Evolutionary conservation across 2,113 vertebrate species (phyloP), one percentile per base, ranked within the genome.

Genomic region (Pseudonaja textilis): DNA sequence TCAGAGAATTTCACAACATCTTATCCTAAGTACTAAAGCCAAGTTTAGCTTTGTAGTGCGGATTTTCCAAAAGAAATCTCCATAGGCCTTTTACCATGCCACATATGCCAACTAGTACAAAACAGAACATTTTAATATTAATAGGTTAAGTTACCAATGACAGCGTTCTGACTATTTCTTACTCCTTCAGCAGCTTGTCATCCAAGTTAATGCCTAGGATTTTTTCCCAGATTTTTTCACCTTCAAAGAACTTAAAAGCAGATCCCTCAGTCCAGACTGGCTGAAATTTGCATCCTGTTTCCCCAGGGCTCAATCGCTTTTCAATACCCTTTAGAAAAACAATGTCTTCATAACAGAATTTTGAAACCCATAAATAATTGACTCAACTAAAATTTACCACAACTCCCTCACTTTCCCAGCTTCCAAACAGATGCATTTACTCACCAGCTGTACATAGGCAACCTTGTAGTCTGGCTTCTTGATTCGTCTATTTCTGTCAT

Each of bases 371-470:
- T 47, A 64, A 23, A 61, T 88, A 54, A 25, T 81, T 85, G 22
- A 39, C n/a, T 89, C 74, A 89, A 85, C 47, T 22, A n/a, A 57
- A 85, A 57, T 23, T 18, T 45, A 93, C 81, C 8, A 92, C 87
- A 47, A 88, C 34, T 9, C 29, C 89, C 45, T 22, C 91, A 39
- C 45, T 57, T 86, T 45, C 91, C n/a, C 55, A 34, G 52, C 59
- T 55, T 64, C 50, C 56, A 25, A 88, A 87, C 0, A 57, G 11
- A 69, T 50, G 1, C 0, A 7, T 42, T 25, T 92, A 97, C 99
- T 99, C 96, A 99, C 99, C 99, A 99, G 97, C 96, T 99, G 99
- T 94, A 99, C 98, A 5, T 99, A 99, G 39, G 99, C 99, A 0
- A 99, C 98, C 97, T 99, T 99, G 97, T 98, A 99, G 96, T 99